These are phyloP conservation scores for Euglossa dilemma DNA, from an alignment of 1,140 invertebrate genomes.

Conservation along the genomic window DNA sequence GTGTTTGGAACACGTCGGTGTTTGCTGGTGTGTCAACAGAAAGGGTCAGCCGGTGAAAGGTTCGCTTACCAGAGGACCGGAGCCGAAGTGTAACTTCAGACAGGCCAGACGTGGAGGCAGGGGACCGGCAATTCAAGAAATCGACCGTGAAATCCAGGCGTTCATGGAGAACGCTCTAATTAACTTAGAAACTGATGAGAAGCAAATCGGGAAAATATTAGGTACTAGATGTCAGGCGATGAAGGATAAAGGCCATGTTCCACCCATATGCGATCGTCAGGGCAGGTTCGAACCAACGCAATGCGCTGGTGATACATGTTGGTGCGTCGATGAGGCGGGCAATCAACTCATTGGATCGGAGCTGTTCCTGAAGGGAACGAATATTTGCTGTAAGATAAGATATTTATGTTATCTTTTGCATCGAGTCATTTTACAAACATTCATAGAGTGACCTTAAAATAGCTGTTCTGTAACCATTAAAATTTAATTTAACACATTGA, in stretches of 20 bases:
- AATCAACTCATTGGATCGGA: constrained; percentile 87
- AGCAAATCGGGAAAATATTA: constrained; percentile 67
- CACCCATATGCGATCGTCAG: constrained; percentile 85
- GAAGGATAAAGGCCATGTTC: constrained; percentile 82
- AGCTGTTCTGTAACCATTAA: not conserved
- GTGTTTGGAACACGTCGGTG: constrained; percentile 90
- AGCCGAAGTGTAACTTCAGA: constrained; percentile 89
- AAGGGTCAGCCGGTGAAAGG: constrained; percentile 91
- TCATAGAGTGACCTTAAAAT: too few species aligned
- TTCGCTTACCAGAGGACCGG: constrained; percentile 87
- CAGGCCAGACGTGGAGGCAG: constrained; percentile 85
- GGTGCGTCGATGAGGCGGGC: constrained; percentile 94
- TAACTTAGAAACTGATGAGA: constrained; percentile 64
- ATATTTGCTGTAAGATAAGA: constrained; percentile 84
- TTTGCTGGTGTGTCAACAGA: constrained; percentile 93
- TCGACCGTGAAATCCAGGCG: constrained; percentile 75
- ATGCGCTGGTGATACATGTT: constrained; percentile 89
- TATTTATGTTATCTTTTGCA: not conserved
- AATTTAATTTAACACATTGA: not conserved
- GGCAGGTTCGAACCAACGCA: constrained; percentile 89
- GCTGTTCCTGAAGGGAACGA: constrained; percentile 85
- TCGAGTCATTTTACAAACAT: not conserved
- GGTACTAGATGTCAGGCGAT: constrained; percentile 86
- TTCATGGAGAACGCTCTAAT: constrained; percentile 73
- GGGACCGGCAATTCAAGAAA: constrained; percentile 72